Evolutionary conservation across 2,113 vertebrate genomes (phyloP), one percentile per base, ranked within the genome.

Genomic region (Engystomops pustulosus): DNA sequence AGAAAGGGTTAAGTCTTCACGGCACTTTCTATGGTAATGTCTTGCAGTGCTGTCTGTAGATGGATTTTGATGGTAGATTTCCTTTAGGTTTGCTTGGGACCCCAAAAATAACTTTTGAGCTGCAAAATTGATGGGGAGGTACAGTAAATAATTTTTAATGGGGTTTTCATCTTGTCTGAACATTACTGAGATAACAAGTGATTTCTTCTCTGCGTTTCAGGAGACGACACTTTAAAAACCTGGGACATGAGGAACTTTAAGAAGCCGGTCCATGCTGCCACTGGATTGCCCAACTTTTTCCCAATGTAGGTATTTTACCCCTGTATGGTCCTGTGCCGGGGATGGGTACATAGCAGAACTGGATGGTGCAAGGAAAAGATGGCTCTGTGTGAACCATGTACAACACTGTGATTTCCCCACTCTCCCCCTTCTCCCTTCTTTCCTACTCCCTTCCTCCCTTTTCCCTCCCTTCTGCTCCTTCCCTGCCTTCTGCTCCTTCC

Each of bases 231-330:
- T 36, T 91, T 99, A 81, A 99, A 99, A 91, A 91, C 91, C 34
- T 99, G 98, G 98, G 98, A 99, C 84, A 94, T 99, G n/a, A 96
- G 98, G 2, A 96, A 95, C 88, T 99, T 99, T 90, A 96, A 93
- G 91, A 95, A 96, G 80, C 96, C 97, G 77, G 91, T 99, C 67
- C 95, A 96, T 86, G 94, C 94, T 34, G 94, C 94, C 0, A 92
- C 89, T 0, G 90, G 92, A n/a, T 90, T 99, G 79, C 91, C 93
- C 67, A 97, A 94, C 90, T 94, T 94, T 91, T 99, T 98, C 86
- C 88, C 96, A 7, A 98, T 98, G 98, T 99, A 91, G 97, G 95
- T 91, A 85, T 15, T 41, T 25, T 20, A 5, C 67, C 4, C 4
- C 18, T 44, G 12, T 3, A 8, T 20, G 15, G 17, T 14, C 51